A percentile compares a stretch with the other conserved stretches of the same genome.
Conservation (phyloP, 2,888 invertebrate genomes). For the Bibio marci region DNA sequence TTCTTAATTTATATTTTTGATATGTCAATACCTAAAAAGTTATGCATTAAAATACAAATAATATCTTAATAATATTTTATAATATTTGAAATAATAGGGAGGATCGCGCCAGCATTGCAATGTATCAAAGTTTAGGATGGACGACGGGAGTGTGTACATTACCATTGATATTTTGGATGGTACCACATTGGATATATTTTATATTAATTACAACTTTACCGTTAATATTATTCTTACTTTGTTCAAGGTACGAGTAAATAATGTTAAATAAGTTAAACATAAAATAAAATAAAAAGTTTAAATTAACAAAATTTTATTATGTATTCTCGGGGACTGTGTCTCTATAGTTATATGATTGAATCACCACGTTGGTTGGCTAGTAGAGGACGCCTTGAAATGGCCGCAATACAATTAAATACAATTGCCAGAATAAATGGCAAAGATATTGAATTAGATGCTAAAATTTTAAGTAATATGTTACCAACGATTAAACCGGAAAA, state of each 20-base stretch:
- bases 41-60: no score
- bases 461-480: slow-evolving; percentile 30
- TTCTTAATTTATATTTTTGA: no score
- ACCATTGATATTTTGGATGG: slow-evolving; percentile 34
- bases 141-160: slow-evolving; percentile 32
- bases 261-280: no score
- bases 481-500: slow-evolving; percentile 23
- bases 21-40: no score
- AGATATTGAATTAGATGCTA: slow-evolving; percentile 23
- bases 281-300: no score
- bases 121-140: slow-evolving; percentile 34
- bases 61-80: no score
- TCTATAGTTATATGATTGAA: slow-evolving; percentile 38
- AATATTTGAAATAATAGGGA: no score
- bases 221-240: slow-evolving; percentile 27
- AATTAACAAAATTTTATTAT: no score
- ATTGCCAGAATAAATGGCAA: slow-evolving; percentile 38
- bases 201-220: slow-evolving; percentile 33
- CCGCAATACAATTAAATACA: slow-evolving; percentile 32
- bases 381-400: slow-evolving; percentile 31
- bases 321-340: no score
- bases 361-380: slow-evolving; percentile 46
- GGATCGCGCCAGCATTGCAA: slow-evolving; percentile 31
- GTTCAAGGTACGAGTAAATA: slow-evolving; percentile 25
- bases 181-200: slow-evolving; percentile 32